Evolutionary conservation across 2,888 invertebrate species (phyloP).

Genomic region (Coleophora flavipennella): DNA sequence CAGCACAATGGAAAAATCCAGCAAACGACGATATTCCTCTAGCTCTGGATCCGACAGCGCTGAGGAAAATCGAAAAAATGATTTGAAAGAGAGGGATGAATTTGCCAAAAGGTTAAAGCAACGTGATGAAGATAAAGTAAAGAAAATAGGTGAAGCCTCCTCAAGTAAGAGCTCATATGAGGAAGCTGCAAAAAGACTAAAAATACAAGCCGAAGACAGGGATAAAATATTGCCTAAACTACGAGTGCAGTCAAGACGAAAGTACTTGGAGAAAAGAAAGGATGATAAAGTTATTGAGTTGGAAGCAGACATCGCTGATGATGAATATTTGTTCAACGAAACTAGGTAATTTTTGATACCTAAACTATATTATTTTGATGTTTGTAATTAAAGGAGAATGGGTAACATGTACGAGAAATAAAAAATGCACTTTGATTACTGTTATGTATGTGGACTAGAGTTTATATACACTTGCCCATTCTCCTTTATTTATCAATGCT

Average conservation of each 20-base stretch:
- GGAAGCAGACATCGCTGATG: conserved; percentile 95
- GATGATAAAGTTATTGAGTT: conserved; percentile 96
- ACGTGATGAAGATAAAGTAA: conserved; percentile 90
- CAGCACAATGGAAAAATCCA: conserved; percentile 39
- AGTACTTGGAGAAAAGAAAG: conserved; percentile 96
- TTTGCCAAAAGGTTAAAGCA: conserved; percentile 90
- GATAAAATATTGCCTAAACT: conserved; percentile 91
- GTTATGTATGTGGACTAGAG: too few relatives aligned
- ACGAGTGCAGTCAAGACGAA: conserved; percentile 90
- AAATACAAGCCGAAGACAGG: conserved; percentile 88
- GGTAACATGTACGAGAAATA: too few relatives aligned
- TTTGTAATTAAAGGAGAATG: too few relatives aligned
- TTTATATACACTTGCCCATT: too few relatives aligned
- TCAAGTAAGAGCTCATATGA: conserved; percentile 80
- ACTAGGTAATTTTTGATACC: conserved; percentile 72
- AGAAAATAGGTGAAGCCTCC: conserved; percentile 79
- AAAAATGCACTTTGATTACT: too few relatives aligned
- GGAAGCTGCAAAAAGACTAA: conserved; percentile 92
- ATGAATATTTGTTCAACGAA: conserved; percentile 94
- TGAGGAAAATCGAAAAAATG: conserved; percentile 85
- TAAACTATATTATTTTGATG: neutral
- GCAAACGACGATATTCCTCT: conserved; percentile 67
- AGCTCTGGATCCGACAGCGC: conserved; percentile 77
- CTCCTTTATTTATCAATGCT: too few relatives aligned
- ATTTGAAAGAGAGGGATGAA: conserved; percentile 94